A percentile compares a stretch with the other conserved stretches of the same genome.
These are phyloP conservation scores for Lepus americanus DNA, from an alignment of 2,113 vertebrate genomes.

Conservation along the genomic window DNA sequence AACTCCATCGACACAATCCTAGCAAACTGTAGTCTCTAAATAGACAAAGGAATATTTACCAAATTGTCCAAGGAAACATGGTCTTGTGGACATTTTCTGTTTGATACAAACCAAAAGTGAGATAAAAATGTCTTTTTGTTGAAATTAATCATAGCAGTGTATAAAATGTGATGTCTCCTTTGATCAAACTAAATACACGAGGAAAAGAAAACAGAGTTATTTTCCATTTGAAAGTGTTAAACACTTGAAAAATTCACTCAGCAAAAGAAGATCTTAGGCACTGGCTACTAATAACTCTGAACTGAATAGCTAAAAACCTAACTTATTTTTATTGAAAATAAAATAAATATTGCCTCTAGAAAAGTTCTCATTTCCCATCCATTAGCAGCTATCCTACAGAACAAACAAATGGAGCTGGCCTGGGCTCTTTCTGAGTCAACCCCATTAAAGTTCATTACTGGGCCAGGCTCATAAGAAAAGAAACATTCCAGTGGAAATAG, in stretches of 20 bases:
- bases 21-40: background rate
- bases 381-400: background rate
- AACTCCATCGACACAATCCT: background rate
- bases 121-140: constrained; percentile 4
- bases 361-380: background rate
- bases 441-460: background rate
- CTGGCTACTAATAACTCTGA: background rate
- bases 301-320: background rate
- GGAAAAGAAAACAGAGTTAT: background rate
- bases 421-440: background rate
- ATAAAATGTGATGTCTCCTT: background rate
- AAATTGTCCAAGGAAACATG: background rate
- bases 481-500: background rate
- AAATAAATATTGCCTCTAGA: background rate
- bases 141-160: background rate
- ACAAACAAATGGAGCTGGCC: background rate
- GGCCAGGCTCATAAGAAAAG: background rate
- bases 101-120: background rate
- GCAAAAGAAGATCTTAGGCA: background rate
- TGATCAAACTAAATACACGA: background rate
- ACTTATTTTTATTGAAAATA: background rate
- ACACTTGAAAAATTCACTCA: background rate
- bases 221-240: constrained; percentile 8
- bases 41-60: background rate
- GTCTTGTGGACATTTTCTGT: background rate